Conservation (phyloP, 2,888 invertebrate species). For the Polydesmus complanatus region DNA sequence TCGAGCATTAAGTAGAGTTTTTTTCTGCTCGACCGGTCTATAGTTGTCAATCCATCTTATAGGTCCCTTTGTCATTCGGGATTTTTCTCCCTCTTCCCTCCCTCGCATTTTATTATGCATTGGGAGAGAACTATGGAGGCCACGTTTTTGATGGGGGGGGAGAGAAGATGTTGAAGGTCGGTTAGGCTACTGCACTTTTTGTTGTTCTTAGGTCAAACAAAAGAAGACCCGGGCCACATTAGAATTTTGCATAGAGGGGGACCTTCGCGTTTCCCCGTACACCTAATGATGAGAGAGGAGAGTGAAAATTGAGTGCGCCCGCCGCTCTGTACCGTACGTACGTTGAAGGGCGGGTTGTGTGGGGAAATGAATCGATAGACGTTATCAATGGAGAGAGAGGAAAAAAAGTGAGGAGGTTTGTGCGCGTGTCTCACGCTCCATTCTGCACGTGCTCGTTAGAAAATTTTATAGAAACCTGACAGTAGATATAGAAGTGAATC, state of each 20-base stretch:
- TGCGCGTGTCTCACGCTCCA: neutral
- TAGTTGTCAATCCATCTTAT: neutral
- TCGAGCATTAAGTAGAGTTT: neutral
- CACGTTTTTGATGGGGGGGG: too few species aligned
- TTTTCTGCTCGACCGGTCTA: neutral
- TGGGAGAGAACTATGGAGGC: neutral
- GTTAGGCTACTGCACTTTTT: too few species aligned
- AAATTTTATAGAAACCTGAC: too few species aligned
- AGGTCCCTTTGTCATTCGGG: neutral
- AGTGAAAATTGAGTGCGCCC: neutral
- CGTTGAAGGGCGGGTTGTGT: too few species aligned
- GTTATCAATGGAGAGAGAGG: neutral
- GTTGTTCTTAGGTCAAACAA: too few species aligned
- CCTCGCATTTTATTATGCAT: neutral
- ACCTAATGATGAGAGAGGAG: neutral
- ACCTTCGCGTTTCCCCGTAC: too few species aligned
- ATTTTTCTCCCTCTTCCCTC: neutral
- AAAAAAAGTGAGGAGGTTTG: neutral
- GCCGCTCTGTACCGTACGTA: too few species aligned
- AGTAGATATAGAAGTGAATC: too few species aligned
- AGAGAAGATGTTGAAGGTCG: neutral
- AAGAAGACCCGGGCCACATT: too few species aligned
- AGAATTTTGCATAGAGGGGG: too few species aligned
- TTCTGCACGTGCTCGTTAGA: neutral
- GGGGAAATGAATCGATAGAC: too few species aligned